Conservation (phyloP, 2,113 vertebrate genomes). For the Damaliscus lunatus region DNA sequence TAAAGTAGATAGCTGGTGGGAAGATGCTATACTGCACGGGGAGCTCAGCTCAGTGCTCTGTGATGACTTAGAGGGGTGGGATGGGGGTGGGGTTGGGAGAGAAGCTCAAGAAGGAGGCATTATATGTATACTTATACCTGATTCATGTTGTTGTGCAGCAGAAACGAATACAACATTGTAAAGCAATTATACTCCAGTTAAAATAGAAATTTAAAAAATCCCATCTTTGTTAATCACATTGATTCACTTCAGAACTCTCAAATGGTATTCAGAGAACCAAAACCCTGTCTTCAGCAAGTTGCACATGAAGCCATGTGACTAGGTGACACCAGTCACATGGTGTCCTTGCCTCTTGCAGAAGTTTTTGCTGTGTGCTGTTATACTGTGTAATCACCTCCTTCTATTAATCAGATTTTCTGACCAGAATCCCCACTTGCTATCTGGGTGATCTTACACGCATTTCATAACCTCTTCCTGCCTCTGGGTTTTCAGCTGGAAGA, state of each 20-base stretch:
- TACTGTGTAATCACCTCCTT: background rate
- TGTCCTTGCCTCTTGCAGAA: background rate
- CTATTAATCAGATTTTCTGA: background rate
- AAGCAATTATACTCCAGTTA: background rate
- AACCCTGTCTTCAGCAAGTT: background rate
- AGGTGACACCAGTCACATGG: no score
- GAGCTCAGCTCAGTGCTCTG: background rate
- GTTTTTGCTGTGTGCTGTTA: background rate
- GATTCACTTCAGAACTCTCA: background rate
- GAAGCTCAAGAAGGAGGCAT: background rate
- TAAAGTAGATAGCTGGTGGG: background rate
- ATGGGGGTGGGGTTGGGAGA: background rate
- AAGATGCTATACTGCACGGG: rapidly evolving
- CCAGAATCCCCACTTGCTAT: background rate
- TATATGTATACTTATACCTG: background rate
- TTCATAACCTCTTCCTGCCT: background rate
- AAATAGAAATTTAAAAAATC: background rate
- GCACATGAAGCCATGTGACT: background rate
- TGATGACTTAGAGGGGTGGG: background rate
- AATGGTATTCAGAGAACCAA: background rate
- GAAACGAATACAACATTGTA: background rate
- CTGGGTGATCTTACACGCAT: background rate
- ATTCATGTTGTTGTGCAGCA: background rate
- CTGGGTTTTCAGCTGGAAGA: background rate
- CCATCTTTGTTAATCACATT: background rate